A percentile compares a stretch with the other conserved stretches of the same genome.
Conservation (phyloP, 2,113 vertebrate genomes). For the Cinclus mexicanus region DNA sequence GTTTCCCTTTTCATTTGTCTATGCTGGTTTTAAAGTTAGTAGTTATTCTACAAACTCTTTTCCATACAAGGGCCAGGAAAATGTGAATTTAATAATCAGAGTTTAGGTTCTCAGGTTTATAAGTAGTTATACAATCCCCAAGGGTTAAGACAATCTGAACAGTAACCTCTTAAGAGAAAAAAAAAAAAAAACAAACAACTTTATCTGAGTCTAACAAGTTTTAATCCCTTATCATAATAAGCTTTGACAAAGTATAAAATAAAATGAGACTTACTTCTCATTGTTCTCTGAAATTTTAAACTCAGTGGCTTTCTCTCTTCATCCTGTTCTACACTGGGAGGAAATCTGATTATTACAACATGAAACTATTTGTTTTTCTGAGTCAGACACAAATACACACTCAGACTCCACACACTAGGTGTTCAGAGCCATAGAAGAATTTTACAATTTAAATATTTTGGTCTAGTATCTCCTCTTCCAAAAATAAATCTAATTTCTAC, state of each 20-base stretch:
- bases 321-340: background rate
- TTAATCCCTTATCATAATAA: background rate
- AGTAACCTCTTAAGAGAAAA: background rate
- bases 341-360: background rate
- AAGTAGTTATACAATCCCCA: background rate
- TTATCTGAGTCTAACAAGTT: background rate
- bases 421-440: background rate
- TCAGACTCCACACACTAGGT: background rate
- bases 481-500: background rate
- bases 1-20: constrained; percentile 20
- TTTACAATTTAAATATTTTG: background rate
- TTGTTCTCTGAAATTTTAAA: background rate
- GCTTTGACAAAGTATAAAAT: background rate
- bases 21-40: background rate
- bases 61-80: background rate
- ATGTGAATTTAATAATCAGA: background rate
- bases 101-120: background rate
- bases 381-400: background rate
- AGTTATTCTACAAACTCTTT: background rate
- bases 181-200: background rate
- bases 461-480: background rate
- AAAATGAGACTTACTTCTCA: background rate
- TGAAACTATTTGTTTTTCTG: background rate
- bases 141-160: background rate
- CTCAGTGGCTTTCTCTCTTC: background rate